Base-by-base conservation (phyloP, 2,888 invertebrate species). In the Coremacera marginata region DNA sequence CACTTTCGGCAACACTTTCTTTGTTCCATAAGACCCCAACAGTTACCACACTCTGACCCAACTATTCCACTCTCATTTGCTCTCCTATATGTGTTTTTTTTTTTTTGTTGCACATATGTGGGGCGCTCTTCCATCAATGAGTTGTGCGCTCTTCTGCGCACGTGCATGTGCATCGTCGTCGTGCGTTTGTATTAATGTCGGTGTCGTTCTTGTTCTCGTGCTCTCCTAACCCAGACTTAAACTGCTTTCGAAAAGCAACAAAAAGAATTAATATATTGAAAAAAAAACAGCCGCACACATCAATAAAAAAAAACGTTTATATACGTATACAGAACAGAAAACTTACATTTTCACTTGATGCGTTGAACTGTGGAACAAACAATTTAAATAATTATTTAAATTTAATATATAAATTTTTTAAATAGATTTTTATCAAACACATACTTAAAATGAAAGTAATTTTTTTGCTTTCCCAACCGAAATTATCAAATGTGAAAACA, bases 161-260 rank as follows among this genome's bases (percentile, higher is more conserved):
- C 57, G 77, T 67, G 72, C 22, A n/a, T 60, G 31, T 22, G 55
- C 7, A 34, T 4, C 49, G 67, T 25, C 25, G 14, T 25, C 19
- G n/a, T 57, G 70, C 57, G 51, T 62, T 27, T 51, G 44, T 70
- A 37, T 67, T 51, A 0, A 0, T 68, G 49, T n/a, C 16, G 52
- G 51, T 55, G n/a, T 31, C 34, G 63, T 65, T 37, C 11, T 37
- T 57, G 60, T 71, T 76, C 57, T 71, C 60, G 71, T 81, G 81
- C 78, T 81, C 80, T 82, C 78, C 81, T 82, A 82, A 82, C 82
- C 83, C 78, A 82, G 80, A 80, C 81, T 82, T 79, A 80, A 81
- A 79, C 77, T 78, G 65, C 70, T 79, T 78, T 37, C 51, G 68
- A 76, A 65, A 68, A 72, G 57, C 14, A 78, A 71, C 11, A 44